Conservation (phyloP, 1,140 invertebrate genomes). For the Centruroides vittatus region DNA sequence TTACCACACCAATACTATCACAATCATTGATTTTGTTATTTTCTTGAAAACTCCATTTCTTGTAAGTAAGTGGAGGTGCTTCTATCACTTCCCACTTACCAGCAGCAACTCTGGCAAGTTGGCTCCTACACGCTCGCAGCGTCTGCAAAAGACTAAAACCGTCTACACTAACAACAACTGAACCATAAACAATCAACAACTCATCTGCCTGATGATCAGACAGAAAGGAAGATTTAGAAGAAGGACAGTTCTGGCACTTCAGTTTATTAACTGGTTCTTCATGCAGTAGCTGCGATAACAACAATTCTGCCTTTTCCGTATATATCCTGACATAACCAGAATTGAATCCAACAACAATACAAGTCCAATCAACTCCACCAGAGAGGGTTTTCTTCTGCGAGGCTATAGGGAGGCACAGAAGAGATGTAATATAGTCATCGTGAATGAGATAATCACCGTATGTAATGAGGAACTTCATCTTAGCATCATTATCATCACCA, state of each 20-base stretch:
- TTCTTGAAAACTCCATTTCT: conserved; percentile 72
- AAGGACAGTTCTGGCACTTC: conserved; percentile 62
- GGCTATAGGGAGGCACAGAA: conserved; percentile 45
- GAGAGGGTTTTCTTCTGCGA: conserved; percentile 45
- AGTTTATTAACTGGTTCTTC: conserved; percentile 60
- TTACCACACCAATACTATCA: conserved; percentile 45
- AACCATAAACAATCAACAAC: conserved; percentile 60
- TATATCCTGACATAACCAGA: conserved; percentile 76
- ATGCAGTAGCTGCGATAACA: conserved; percentile 72
- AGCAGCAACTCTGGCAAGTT: conserved; percentile 63
- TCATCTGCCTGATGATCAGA: conserved; percentile 49
- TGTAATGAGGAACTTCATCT: conserved; percentile 15
- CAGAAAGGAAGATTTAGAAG: conserved; percentile 38
- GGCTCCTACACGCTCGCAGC: conserved; percentile 58
- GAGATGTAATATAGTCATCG: conserved; percentile 37
- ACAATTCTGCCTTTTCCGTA: conserved; percentile 64
- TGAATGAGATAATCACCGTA: conserved; percentile 2
- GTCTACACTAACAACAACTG: conserved; percentile 60
- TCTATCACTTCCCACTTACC: conserved; percentile 45
- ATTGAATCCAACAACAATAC: conserved; percentile 69
- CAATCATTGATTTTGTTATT: conserved; percentile 60
- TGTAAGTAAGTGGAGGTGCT: conserved; percentile 44
- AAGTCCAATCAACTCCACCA: conserved; percentile 81
- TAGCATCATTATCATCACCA: conserved; percentile 31
- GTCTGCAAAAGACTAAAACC: conserved; percentile 70